Evolutionary conservation across 2,797 vertebrate genomes (phyloP).

Genomic region (Natrix natrix): DNA sequence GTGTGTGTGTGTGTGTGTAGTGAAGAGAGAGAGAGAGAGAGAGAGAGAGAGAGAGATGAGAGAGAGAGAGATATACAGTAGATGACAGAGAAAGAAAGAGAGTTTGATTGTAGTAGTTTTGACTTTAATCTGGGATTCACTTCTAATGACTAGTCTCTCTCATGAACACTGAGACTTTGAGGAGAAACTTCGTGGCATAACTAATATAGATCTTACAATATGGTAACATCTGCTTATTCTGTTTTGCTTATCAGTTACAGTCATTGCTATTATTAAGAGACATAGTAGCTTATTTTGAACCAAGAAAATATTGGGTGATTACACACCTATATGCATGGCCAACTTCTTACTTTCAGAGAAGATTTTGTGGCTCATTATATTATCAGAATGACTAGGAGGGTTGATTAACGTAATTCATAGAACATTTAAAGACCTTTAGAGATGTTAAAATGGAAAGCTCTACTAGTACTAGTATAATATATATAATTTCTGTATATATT

Average conservation of each 20-base stretch:
- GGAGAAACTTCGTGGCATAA: background rate
- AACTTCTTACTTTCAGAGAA: background rate
- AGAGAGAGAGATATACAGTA: too few species aligned
- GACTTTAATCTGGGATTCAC: background rate
- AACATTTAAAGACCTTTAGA: background rate
- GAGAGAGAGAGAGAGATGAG: too few species aligned
- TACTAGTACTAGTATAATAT: background rate
- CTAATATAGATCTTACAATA: background rate
- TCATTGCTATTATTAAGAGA: background rate
- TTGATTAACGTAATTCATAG: background rate
- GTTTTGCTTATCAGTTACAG: background rate
- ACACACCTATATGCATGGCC: background rate
- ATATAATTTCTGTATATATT: background rate
- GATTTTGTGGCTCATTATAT: background rate
- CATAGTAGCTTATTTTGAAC: background rate
- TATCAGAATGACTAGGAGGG: background rate
- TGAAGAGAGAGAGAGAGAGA: too few species aligned
- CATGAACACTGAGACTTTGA: background rate
- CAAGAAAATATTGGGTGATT: background rate
- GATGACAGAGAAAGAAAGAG: too few species aligned
- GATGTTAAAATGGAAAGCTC: background rate
- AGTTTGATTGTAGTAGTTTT: background rate
- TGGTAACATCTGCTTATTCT: background rate
- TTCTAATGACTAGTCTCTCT: background rate
- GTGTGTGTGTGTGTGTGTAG: too few species aligned